Conservation (phyloP, 2,888 invertebrate species). For the Oligia fasciuncula region DNA sequence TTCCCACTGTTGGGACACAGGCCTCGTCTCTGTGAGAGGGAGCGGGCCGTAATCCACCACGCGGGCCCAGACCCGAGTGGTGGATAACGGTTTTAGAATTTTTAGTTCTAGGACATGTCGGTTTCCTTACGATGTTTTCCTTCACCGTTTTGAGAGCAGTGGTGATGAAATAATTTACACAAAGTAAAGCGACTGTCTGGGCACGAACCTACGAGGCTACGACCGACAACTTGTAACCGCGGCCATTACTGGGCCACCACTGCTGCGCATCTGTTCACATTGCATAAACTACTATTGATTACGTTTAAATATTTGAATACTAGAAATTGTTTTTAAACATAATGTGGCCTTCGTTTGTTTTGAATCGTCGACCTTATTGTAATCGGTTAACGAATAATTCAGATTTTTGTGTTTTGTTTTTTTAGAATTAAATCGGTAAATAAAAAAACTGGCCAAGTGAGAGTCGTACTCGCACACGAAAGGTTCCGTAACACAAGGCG, state of each 20-base stretch:
- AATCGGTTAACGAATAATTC: constrained; percentile 25
- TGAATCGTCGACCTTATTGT: constrained; percentile 35
- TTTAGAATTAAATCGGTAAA: constrained; percentile 14
- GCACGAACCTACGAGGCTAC: too few relatives aligned
- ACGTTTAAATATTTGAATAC: constrained; percentile 49
- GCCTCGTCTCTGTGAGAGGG: background rate
- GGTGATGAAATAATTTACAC: background rate
- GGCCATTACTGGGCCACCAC: background rate
- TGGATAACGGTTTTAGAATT: background rate
- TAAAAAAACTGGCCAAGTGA: background rate
- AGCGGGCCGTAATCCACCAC: background rate
- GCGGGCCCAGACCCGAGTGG: too few relatives aligned
- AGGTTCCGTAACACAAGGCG: too few relatives aligned
- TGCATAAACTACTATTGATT: background rate
- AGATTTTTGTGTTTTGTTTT: constrained; percentile 7
- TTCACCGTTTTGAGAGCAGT: background rate
- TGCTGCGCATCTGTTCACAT: background rate
- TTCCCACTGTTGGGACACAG: background rate
- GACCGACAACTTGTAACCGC: background rate
- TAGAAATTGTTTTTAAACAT: constrained; percentile 49
- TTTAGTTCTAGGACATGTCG: background rate
- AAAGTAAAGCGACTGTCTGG: background rate
- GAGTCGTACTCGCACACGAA: too few relatives aligned
- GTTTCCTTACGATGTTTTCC: background rate
- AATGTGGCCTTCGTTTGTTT: constrained; percentile 52